Evolutionary conservation across 2,888 invertebrate genomes (phyloP).

Genomic region (Arctia plantaginis): DNA sequence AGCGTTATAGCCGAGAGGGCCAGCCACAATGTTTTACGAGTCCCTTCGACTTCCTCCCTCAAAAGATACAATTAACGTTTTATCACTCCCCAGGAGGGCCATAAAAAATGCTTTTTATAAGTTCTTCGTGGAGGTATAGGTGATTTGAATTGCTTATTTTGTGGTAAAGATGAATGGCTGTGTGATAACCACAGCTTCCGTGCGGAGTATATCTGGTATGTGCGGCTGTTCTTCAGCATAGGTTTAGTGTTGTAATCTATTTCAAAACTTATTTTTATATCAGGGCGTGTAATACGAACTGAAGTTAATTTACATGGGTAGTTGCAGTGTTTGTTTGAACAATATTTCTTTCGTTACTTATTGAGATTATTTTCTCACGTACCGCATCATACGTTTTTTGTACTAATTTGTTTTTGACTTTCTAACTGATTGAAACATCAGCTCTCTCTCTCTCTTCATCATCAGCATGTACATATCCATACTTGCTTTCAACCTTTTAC

Average conservation of each 20-base stretch:
- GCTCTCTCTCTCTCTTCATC: too few relatives aligned
- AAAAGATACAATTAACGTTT: conserved; percentile 62
- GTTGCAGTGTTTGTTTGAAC: not conserved
- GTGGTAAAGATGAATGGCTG: conserved; percentile 31
- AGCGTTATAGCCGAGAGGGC: conserved; percentile 36
- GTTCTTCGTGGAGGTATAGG: conserved; percentile 36
- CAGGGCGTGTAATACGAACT: not conserved
- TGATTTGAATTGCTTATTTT: conserved; percentile 44
- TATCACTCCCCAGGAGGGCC: conserved; percentile 49
- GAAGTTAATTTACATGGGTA: not conserved
- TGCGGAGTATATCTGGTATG: conserved; percentile 3
- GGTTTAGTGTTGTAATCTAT: not conserved
- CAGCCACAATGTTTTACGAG: conserved; percentile 58
- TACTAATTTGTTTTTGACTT: not conserved
- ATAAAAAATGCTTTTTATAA: conserved; percentile 53
- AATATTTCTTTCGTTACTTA: not conserved
- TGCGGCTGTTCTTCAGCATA: conserved; percentile 2
- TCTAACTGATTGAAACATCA: too few relatives aligned
- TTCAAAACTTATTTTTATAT: not conserved
- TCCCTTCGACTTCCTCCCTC: conserved; percentile 42
- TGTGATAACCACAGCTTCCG: conserved; percentile 34
- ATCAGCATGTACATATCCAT: not conserved
- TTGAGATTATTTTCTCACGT: not conserved
- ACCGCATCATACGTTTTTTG: not conserved
- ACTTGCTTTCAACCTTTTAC: conserved; percentile 10